These are phyloP conservation scores for Ophion obscuratus DNA, from an alignment of 2,888 invertebrate genomes.

Conservation along the genomic window DNA sequence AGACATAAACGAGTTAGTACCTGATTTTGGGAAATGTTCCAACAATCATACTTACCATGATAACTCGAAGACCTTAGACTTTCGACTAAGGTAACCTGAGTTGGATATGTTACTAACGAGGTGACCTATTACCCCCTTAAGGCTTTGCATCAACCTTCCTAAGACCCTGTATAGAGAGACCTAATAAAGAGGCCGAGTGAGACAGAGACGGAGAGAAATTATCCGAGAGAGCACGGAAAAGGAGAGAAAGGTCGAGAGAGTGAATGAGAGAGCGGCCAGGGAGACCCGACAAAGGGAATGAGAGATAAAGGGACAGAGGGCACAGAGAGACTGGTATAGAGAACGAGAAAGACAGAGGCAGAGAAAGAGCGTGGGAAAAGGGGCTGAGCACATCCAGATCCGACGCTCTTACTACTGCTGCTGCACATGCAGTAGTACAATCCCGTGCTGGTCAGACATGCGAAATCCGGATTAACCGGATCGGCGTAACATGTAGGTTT, in stretches of 20 bases:
- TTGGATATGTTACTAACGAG: too few species aligned
- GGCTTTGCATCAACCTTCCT: too few species aligned
- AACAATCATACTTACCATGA: too few species aligned
- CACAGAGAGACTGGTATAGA: background rate
- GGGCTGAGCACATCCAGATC: background rate
- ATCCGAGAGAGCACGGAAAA: background rate
- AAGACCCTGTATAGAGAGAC: background rate
- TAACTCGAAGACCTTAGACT: too few species aligned
- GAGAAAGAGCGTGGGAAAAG: background rate
- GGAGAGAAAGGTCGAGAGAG: background rate
- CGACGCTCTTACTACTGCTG: constrained; percentile 7
- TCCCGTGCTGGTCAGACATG: constrained; percentile 53
- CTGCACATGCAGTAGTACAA: constrained; percentile 35
- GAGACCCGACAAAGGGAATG: background rate
- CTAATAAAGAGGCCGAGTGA: background rate
- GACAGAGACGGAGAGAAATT: background rate
- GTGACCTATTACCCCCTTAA: too few species aligned
- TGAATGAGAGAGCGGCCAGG: background rate
- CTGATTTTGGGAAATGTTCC: too few species aligned
- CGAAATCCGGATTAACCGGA: constrained; percentile 49
- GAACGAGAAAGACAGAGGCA: background rate
- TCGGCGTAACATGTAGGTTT: constrained; percentile 33
- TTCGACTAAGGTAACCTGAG: too few species aligned
- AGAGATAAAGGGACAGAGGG: background rate
- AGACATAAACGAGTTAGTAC: too few species aligned